A percentile compares a stretch with the other conserved stretches of the same genome.
These are phyloP conservation scores for Blomia tropicalis DNA, from an alignment of 2,888 invertebrate genomes.

Conservation along the genomic window DNA sequence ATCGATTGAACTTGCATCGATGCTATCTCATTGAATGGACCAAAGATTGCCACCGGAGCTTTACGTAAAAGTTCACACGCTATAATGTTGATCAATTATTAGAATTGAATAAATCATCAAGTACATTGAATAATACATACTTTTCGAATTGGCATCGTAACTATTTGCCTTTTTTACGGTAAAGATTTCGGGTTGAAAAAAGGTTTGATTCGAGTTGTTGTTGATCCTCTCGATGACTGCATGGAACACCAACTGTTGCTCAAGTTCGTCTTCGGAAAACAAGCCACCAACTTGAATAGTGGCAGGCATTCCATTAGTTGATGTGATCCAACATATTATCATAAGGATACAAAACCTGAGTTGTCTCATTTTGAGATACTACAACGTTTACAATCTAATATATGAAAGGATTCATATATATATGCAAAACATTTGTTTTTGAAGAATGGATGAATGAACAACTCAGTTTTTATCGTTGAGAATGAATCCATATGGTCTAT, in stretches of 20 bases:
- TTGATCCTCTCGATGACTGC: slow-evolving; percentile 82
- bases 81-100: slow-evolving; percentile 35
- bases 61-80: slow-evolving; percentile 65
- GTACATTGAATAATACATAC: slow-evolving; percentile 42
- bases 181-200: slow-evolving; percentile 71
- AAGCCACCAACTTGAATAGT: slow-evolving; percentile 23
- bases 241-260: slow-evolving; percentile 54
- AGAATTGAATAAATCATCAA: background rate
- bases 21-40: slow-evolving; percentile 50
- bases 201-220: slow-evolving; percentile 55
- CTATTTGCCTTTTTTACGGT: slow-evolving; percentile 76
- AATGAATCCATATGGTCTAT: no score
- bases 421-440: no score
- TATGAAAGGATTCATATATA: no score
- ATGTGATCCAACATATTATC: background rate
- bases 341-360: no score
- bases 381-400: no score
- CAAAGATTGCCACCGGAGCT: slow-evolving; percentile 65
- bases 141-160: slow-evolving; percentile 85
- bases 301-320: background rate
- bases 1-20: slow-evolving; percentile 65
- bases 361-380: no score
- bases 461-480: no score
- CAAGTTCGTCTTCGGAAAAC: slow-evolving; percentile 39
- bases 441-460: no score